Evolutionary conservation across 1,140 invertebrate genomes (phyloP).

Genomic region (Drosophila ohnishii): DNA sequence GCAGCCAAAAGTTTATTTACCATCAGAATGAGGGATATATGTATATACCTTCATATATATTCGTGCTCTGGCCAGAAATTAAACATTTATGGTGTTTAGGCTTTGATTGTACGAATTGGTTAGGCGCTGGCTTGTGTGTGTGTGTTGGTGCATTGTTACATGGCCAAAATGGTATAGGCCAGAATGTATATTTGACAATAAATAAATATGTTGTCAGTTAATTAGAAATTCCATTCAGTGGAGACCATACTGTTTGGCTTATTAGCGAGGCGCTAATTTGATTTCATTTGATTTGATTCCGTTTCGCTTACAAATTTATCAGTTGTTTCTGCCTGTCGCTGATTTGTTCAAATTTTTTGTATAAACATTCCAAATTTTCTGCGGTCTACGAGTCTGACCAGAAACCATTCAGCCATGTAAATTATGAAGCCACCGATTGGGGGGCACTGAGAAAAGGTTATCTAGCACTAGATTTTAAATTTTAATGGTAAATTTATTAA

Average conservation of each 20-base stretch:
- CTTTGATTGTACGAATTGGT: conserved; percentile 32
- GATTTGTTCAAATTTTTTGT: conserved; percentile 64
- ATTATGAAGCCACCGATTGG: conserved; percentile 18
- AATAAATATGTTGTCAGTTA: conserved; percentile 76
- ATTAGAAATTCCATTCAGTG: conserved; percentile 72
- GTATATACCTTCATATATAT: not conserved
- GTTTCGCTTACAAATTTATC: conserved; percentile 46
- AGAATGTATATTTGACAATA: conserved; percentile 63
- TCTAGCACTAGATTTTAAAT: not conserved
- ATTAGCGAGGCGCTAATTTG: conserved; percentile 68
- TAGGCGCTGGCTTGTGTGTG: not conserved
- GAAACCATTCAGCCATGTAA: conserved; percentile 25
- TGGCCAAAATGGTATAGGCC: conserved; percentile 58
- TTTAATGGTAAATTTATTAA: not conserved
- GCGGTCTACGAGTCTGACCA: conserved; percentile 5
- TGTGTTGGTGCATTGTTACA: conserved; percentile 38
- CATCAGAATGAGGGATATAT: conserved; percentile 22
- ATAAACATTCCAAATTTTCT: conserved; percentile 50
- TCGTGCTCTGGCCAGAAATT: conserved; percentile 30
- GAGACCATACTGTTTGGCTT: conserved; percentile 70
- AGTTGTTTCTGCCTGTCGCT: conserved; percentile 37
- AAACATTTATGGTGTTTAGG: conserved; percentile 69
- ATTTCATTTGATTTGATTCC: conserved; percentile 51
- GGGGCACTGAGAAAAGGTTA: conserved; percentile 5
- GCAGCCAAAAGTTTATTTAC: conserved; percentile 56